Conservation (phyloP, 2,797 vertebrate species). For the Rachycentron canadum region DNA sequence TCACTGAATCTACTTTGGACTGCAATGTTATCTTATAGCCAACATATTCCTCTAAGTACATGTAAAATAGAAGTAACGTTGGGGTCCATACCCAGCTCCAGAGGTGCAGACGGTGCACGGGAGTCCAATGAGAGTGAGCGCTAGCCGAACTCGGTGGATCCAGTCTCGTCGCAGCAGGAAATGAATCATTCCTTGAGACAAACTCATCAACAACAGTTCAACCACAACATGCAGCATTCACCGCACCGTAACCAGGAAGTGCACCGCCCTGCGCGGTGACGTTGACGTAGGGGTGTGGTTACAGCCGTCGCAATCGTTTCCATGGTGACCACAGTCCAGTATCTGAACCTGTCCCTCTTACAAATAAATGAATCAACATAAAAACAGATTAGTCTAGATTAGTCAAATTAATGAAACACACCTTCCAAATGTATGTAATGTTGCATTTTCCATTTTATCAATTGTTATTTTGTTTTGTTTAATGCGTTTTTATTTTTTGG, state of each 20-base stretch:
- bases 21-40: neutral
- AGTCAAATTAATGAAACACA: too few species aligned
- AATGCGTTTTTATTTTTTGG: too few species aligned
- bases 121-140: constrained; percentile 76
- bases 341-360: neutral
- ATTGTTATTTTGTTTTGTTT: neutral
- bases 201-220: neutral
- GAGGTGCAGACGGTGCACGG: constrained; percentile 47
- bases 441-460: too few species aligned
- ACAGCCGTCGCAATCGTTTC: constrained; percentile 46
- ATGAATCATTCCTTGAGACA: constrained; percentile 67
- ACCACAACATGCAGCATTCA: constrained; percentile 17
- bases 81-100: constrained; percentile 63
- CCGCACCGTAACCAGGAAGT: constrained; percentile 78
- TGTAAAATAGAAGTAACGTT: neutral
- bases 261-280: constrained; percentile 48
- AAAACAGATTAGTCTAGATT: neutral
- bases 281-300: constrained; percentile 34
- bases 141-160: constrained; percentile 69
- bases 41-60: neutral
- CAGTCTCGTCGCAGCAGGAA: constrained; percentile 43
- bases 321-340: constrained; percentile 36
- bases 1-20: neutral
- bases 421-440: too few species aligned
- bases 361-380: neutral